A percentile compares a stretch with the other conserved stretches of the same genome.
Conservation (phyloP, 2,113 vertebrate species). For the Balaenoptera acutorostrata region DNA sequence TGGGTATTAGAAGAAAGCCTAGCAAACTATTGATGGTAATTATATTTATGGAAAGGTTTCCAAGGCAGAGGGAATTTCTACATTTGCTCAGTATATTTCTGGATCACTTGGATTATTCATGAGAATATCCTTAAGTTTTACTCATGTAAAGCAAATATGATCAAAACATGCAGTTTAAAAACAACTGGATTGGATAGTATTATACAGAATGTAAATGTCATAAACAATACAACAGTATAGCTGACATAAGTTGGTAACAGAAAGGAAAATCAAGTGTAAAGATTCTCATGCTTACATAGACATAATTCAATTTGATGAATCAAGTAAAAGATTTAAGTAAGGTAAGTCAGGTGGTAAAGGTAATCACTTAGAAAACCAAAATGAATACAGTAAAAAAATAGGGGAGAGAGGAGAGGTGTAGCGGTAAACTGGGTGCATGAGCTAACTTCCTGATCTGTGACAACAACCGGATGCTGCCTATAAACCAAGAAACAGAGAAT, state of each 20-base stretch:
- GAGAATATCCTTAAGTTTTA: neutral
- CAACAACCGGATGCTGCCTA: neutral
- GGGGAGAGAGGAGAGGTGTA: no score
- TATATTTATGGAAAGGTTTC: neutral
- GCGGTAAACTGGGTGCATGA: fast-evolving
- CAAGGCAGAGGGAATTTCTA: neutral
- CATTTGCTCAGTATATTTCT: neutral
- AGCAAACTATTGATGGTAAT: neutral
- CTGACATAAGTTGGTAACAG: neutral
- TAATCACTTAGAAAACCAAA: neutral
- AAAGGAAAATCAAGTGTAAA: neutral
- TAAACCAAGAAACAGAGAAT: neutral
- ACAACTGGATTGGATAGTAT: no score
- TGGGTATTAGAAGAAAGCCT: neutral
- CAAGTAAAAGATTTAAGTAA: neutral
- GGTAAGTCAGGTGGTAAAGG: neutral
- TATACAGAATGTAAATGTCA: neutral
- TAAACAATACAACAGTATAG: neutral
- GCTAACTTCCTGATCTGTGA: neutral
- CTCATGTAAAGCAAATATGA: neutral
- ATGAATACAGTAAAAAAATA: neutral
- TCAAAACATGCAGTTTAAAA: neutral
- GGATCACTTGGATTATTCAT: neutral
- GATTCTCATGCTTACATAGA: neutral
- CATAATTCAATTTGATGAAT: neutral